Base-by-base conservation (phyloP, 2,113 vertebrate species). In the Lamprologus tigripictilis region DNA sequence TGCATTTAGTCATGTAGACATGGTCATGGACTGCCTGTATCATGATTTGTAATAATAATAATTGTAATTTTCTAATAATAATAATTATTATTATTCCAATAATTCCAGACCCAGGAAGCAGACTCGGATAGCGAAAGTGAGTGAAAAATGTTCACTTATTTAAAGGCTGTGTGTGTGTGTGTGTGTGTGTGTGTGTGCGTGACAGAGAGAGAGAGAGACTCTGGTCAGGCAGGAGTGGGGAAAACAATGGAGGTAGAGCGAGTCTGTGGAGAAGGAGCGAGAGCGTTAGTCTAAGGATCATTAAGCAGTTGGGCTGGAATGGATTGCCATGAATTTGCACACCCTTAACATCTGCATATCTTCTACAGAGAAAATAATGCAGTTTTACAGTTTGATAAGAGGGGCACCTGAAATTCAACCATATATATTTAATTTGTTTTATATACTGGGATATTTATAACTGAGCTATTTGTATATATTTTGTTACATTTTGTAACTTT, bases 1-100 rank as follows among this genome's bases (percentile, higher is more conserved):
- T 35, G 6, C 9, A 66, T 35, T 66, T 66, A 35, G 31, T 4
- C 31, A 35, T 66, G 17, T 35, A n/a, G 61, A 66, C 17, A 66
- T 33, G 31, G 31, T 19, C 31, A 35, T 35, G 16, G 31, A 63
- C 58, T 33, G 9, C 28, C 9, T 35, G 31, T 23, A 55, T 57
- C 12, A 57, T 26, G 54, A 26, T 57, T 57, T 26, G 12, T 55
- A 55, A 7, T 21, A 53, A 53, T 53, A 53, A 53, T 53, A 53
- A 53, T 53, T 53, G 9, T 53, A 53, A 21, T 53, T 10, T 21
- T 53, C 19, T 53, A 53, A 53, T 53, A 53, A 53, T 53, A 6
- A 53, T 53, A 0, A 53, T 53, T 0, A 53, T n/a, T 10, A 53
- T 53, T 53, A n/a, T 51, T 51, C 49, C 49, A 54, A 54, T 12